Percentiles rank a stretch among this genome's conserved stretches.
phyloP scores from a whole-genome alignment of 2,888 invertebrate species.

The Lingula anatina region DNA sequence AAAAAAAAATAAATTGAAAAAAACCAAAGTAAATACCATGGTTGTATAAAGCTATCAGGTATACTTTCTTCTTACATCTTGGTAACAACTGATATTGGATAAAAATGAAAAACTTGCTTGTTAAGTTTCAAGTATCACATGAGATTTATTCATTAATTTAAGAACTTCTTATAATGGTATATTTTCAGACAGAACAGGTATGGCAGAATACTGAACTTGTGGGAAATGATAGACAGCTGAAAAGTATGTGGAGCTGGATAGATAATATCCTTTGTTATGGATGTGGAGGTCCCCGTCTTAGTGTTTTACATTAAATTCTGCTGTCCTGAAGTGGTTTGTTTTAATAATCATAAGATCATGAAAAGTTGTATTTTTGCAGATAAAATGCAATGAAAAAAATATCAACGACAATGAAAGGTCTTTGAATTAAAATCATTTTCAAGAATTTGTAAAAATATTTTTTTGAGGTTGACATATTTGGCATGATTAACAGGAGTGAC shows the following conservation, averaged over 20 bases:
- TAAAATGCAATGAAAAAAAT: slow-evolving; percentile 1
- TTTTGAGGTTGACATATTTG: too few relatives aligned
- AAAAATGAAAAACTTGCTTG: neutral
- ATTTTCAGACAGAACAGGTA: slow-evolving; percentile 26
- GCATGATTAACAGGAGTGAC: too few relatives aligned
- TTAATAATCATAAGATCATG: neutral
- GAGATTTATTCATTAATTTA: neutral
- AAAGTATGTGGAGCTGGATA: slow-evolving; percentile 80
- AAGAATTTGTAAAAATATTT: too few relatives aligned
- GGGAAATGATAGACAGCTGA: slow-evolving; percentile 63
- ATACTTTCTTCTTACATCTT: too few relatives aligned
- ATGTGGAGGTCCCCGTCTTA: too few relatives aligned
- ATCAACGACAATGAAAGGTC: slow-evolving; percentile 8
- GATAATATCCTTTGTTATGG: slow-evolving; percentile 55
- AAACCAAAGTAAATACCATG: too few relatives aligned
- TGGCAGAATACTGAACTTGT: slow-evolving; percentile 66
- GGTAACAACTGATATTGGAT: too few relatives aligned
- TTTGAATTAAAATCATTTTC: slow-evolving; percentile 4
- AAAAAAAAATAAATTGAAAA: too few relatives aligned
- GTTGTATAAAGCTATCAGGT: too few relatives aligned
- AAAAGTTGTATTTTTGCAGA: neutral
- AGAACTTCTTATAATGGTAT: neutral
- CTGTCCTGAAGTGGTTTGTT: too few relatives aligned
- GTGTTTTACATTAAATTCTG: too few relatives aligned
- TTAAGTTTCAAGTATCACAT: slow-evolving; percentile 1